Evolutionary conservation across 1,140 invertebrate species (phyloP), one percentile per base, ranked within the genome.

Genomic region (Lordiphosa mommai): DNA sequence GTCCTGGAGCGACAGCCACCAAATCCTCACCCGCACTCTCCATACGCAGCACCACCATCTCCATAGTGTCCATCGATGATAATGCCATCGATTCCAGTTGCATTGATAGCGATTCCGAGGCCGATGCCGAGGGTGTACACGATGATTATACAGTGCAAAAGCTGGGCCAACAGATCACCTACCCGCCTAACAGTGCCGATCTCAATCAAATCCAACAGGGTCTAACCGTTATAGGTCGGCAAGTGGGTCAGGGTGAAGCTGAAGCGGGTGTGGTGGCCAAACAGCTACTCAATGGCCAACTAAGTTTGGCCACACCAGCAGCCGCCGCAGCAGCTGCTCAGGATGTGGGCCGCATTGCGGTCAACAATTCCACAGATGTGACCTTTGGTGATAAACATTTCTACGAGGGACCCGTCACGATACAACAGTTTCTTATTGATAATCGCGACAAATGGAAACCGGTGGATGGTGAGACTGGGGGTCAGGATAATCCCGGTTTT

Each of bases 371-470:
- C 0, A 89, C 88, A n/a, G 92, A 93, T 58, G 91, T 93, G 2
- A 92, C 92, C 64, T 90, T 93, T 29, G 93, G 92, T 6, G 92
- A 92, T 57, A 93, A 92, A 63, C 92, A 92, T 2, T 91, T 91
- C 61, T 93, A 92, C 73, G 91, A 93, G 53, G 92, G 92, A 10
- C 92, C 92, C 1, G 92, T 93, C 3, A 93, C 92, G 27, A 93
- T 93, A 61, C 92, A 92, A 72, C 92, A 93, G 70, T 90, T 93
- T 68, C 89, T 93, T 8, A 87, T 89, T 27, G 88, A 89, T 33
- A 80, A 64, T 43, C 77, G 86, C 3, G 73, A 89, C 6, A 88
- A 89, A 37, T 86, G 80, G 84, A 88, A 88, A 67, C 4, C 72
- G 7, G 36, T 34, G 3, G 68, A 84, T 8, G 57, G 41, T 5